Percentiles rank a stretch among this genome's conserved stretches.
phyloP scores from a whole-genome alignment of 2,888 invertebrate species.

The Trimorus sp. region DNA sequence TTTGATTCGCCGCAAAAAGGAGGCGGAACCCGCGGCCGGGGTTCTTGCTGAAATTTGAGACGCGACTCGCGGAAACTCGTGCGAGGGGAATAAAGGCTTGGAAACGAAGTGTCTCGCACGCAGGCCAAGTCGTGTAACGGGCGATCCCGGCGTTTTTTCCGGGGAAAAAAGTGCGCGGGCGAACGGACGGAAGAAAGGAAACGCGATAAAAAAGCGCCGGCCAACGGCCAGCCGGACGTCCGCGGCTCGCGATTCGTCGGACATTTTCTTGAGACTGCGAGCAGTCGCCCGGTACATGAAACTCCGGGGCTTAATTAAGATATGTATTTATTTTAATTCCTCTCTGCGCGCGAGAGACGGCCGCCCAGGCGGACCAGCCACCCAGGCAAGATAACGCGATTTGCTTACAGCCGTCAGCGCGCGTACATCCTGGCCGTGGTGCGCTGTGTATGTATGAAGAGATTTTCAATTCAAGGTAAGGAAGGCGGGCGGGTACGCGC shows the following conservation, averaged over 20 bases:
- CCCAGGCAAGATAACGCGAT: slow-evolving; percentile 78
- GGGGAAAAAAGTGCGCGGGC: background rate
- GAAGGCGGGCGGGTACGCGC: slow-evolving; percentile 69
- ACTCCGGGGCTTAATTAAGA: slow-evolving; percentile 79
- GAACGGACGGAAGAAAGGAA: too few relatives aligned
- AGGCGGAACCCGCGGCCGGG: too few relatives aligned
- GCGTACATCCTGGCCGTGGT: slow-evolving; percentile 72
- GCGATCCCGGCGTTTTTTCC: slow-evolving; percentile 47
- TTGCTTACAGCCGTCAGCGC: slow-evolving; percentile 77
- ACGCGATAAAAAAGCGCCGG: too few relatives aligned
- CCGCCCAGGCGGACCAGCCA: slow-evolving; percentile 70
- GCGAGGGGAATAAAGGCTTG: slow-evolving; percentile 71
- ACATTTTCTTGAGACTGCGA: slow-evolving; percentile 59
- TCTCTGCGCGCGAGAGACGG: slow-evolving; percentile 74
- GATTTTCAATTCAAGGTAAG: slow-evolving; percentile 79
- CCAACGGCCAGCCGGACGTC: background rate
- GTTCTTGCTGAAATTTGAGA: slow-evolving; percentile 69
- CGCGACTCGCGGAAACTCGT: slow-evolving; percentile 72
- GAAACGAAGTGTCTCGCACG: slow-evolving; percentile 63
- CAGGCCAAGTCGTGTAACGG: slow-evolving; percentile 63
- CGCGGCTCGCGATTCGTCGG: slow-evolving; percentile 21
- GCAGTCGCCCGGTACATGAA: slow-evolving; percentile 72
- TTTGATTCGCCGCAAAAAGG: too few relatives aligned
- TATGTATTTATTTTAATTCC: slow-evolving; percentile 81
- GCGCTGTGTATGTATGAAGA: slow-evolving; percentile 70